A percentile compares a stretch with the other conserved stretches of the same genome.
phyloP scores from a whole-genome alignment of 2,797 vertebrate genomes.

The Steatocranus sp. region DNA sequence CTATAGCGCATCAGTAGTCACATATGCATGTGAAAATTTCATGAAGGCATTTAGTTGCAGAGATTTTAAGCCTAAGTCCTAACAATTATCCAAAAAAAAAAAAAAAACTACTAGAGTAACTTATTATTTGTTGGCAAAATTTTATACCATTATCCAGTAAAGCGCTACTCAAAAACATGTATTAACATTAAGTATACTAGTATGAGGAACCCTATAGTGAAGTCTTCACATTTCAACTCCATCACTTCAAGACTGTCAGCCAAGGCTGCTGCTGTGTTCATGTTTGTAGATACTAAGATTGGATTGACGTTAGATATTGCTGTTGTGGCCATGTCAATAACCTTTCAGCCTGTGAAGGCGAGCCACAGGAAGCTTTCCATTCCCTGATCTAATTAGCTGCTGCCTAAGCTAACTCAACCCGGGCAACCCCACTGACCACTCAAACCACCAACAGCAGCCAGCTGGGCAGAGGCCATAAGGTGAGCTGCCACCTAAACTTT shows the following conservation, averaged over 20 bases:
- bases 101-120: not conserved
- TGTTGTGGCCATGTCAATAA: constrained; percentile 62
- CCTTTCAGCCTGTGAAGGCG: constrained; percentile 43
- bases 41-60: not conserved
- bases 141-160: not conserved
- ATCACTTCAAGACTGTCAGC: not conserved
- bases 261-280: not conserved
- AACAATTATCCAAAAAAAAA: not conserved
- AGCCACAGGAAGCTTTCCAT: constrained; percentile 42
- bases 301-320: constrained; percentile 57
- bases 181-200: not conserved
- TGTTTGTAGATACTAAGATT: constrained; percentile 35
- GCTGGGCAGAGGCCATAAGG: constrained; percentile 56
- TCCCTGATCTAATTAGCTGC: constrained; percentile 70
- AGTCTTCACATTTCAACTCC: not conserved
- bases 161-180: not conserved
- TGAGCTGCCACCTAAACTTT: constrained; percentile 66
- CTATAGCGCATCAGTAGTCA: not conserved
- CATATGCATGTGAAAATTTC: not conserved
- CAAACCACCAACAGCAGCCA: constrained; percentile 35
- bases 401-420: constrained; percentile 53
- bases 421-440: constrained; percentile 17
- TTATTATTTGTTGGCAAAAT: not conserved
- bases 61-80: not conserved
- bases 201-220: not conserved